phyloP scores from a whole-genome alignment of 2,888 invertebrate species.

The Drosophila sordidapex region DNA sequence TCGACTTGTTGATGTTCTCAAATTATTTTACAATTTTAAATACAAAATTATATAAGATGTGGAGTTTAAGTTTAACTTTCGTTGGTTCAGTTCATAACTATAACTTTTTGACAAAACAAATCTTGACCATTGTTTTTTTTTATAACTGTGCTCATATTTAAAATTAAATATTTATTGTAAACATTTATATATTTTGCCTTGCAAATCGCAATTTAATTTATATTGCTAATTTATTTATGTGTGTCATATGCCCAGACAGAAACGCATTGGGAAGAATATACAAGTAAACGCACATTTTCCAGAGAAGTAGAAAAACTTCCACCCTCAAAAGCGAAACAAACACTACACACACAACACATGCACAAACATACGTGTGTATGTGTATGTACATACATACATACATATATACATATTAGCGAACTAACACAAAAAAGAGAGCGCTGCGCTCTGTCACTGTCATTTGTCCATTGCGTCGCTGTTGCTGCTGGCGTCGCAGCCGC shows the following conservation, averaged over 20 bases:
- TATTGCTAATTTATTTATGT: not conserved
- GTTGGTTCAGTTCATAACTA: not conserved
- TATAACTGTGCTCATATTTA: not conserved
- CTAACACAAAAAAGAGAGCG: conserved; percentile 70
- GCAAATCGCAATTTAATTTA: not conserved
- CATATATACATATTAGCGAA: conserved; percentile 61
- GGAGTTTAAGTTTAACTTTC: not conserved
- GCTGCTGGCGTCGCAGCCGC: conserved; percentile 46
- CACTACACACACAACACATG: conserved; percentile 42
- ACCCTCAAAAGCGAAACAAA: conserved; percentile 72
- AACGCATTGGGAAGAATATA: conserved; percentile 67
- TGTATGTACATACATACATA: conserved; percentile 29
- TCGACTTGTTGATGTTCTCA: conserved; percentile 47
- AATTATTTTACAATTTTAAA: not conserved
- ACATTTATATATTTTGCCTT: not conserved
- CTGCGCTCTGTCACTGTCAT: conserved; percentile 69
- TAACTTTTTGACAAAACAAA: not conserved
- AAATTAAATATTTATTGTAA: not conserved
- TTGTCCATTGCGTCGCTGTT: conserved; percentile 72
- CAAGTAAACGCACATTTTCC: conserved; percentile 81
- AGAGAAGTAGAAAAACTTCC: conserved; percentile 80
- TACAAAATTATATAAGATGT: not conserved
- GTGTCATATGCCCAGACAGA: conserved; percentile 59
- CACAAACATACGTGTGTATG: conserved; percentile 25
- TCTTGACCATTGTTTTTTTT: not conserved